Evolutionary conservation across 2,888 invertebrate species (phyloP), one percentile per base, ranked within the genome.

Genomic region (Rotaria magnacalcarata): DNA sequence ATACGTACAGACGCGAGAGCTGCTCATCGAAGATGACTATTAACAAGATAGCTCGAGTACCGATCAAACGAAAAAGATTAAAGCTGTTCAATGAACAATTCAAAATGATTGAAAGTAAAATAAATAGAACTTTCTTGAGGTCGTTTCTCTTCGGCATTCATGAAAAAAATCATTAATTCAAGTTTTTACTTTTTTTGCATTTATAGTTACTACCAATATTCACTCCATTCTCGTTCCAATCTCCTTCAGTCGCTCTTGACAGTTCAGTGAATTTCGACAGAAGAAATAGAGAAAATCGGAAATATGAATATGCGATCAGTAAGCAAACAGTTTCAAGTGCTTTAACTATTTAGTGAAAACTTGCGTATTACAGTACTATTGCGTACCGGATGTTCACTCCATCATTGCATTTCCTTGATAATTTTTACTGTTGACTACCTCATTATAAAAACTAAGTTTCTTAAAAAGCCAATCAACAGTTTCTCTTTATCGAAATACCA

Each of bases 231-330:
- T 34, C 1, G 41, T 67, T 7, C 34, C 19, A 67, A 34, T 67
- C 41, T 67, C 6, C 3, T 19, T 67, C 34, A 16, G 6, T 34
- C 34, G 34, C 67, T 67, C 67, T 67, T 67, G 34, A 67, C 67
- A 19, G 27, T 67, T 67, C 67, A 67, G 34, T 67, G 67, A 67
- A 19, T 67, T 67, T 67, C 19, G 67, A 67, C 19, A 34, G 67
- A 41, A 67, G 67, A 34, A 34, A 67, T 2, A 67, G 67, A 67
- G 34, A 41, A 34, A 67, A 67, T 67, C 67, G 67, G 67, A 67
- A 67, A 67, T 67, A 67, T 67, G 67, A 67, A 67, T 67, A 67
- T 67, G 67, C 67, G 67, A 67, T 67, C 67, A 67, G 67, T 67
- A 67, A 67, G 67, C 67, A 67, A 67, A 67, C 67, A 67, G 14